Conservation (phyloP, 92 coral and sea anemone species). For the Anthopleura xanthogrammica region DNA sequence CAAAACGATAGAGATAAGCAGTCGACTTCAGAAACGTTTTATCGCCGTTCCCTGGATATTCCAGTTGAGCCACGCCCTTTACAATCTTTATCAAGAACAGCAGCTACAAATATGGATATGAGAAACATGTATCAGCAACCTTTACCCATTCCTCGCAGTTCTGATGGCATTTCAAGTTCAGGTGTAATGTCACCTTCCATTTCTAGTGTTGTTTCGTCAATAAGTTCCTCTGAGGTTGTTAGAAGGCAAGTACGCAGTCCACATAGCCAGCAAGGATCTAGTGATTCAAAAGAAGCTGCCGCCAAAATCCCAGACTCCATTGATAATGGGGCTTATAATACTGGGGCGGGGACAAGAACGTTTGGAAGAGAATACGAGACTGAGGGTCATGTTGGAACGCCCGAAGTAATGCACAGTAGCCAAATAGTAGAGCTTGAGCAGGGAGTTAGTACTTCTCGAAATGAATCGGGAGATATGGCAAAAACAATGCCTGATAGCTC, state of each 20-base stretch:
- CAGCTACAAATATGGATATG: neutral
- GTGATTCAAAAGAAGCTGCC: conserved; percentile 28
- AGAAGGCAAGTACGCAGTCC: neutral
- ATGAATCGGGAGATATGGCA: neutral
- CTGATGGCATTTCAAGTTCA: conserved; percentile 26
- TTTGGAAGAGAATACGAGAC: neutral
- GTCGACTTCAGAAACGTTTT: neutral
- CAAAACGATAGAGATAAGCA: neutral
- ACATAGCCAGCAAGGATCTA: neutral
- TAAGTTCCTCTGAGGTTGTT: conserved; percentile 12
- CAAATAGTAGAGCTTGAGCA: neutral
- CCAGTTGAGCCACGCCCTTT: neutral
- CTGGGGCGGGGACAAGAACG: neutral
- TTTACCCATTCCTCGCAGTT: neutral
- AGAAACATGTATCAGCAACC: neutral
- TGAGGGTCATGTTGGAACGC: neutral
- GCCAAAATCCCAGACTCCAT: conserved; percentile 3
- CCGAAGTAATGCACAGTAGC: neutral
- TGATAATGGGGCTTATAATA: neutral
- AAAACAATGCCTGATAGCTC: conserved; percentile 31
- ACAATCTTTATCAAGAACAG: neutral
- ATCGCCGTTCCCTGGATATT: neutral
- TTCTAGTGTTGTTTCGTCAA: conserved; percentile 22
- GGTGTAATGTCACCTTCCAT: conserved; percentile 25
- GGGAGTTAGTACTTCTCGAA: neutral